Conservation (phyloP, 2,113 vertebrate species). For the Macquaria australasica region DNA sequence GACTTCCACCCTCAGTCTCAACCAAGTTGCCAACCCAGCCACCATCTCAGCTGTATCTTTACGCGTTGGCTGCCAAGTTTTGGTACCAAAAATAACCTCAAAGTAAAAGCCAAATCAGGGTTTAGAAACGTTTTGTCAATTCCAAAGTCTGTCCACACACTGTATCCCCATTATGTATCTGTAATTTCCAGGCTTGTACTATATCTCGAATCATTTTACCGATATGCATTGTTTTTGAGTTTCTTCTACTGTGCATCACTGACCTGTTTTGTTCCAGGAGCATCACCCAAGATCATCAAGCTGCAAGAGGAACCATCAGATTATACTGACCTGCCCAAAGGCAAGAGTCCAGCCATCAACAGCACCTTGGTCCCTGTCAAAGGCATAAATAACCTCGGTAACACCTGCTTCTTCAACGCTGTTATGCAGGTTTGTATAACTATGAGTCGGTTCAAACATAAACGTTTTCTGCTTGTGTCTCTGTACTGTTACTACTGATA, state of each 20-base stretch:
- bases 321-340: slow-evolving; percentile 84
- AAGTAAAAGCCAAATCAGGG: background rate
- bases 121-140: background rate
- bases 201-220: background rate
- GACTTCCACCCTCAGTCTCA: background rate
- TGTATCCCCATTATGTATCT: background rate
- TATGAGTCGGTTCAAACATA: background rate
- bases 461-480: background rate
- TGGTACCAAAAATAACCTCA: background rate
- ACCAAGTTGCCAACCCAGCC: slow-evolving; percentile 5
- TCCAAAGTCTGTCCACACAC: background rate
- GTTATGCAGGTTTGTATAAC: slow-evolving; percentile 92
- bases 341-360: slow-evolving; percentile 83
- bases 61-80: slow-evolving; percentile 14
- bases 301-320: slow-evolving; percentile 89
- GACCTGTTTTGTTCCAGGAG: slow-evolving; percentile 76
- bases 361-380: slow-evolving; percentile 90
- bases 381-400: slow-evolving; percentile 97
- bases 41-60: background rate
- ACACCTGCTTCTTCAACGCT: slow-evolving; percentile 99
- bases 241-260: background rate
- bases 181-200: background rate
- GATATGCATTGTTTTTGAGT: background rate
- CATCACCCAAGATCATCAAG: slow-evolving; percentile 90
- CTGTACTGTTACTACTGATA: background rate